A percentile compares a stretch with the other conserved stretches of the same genome.
Evolutionary conservation across 2,797 vertebrate genomes (phyloP).

Genomic region (Meda fulgida): DNA sequence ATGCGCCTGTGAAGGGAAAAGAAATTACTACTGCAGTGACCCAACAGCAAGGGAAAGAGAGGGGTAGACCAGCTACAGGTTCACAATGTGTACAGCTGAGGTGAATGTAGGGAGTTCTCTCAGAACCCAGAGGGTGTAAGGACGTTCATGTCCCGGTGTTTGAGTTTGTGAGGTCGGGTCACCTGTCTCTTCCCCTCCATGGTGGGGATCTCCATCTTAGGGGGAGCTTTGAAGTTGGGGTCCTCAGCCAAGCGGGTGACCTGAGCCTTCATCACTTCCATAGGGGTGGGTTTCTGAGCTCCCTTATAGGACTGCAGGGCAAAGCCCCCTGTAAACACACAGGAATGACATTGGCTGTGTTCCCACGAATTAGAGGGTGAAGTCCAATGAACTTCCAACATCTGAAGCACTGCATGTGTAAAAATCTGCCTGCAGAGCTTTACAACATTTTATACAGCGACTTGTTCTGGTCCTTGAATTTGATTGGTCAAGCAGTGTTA

Average conservation of each 20-base stretch:
- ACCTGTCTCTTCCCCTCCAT: constrained; percentile 80
- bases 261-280: constrained; percentile 92
- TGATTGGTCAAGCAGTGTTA: background rate
- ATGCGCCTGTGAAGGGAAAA: constrained; percentile 24
- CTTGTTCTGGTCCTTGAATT: background rate
- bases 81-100: background rate
- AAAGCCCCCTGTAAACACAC: constrained; percentile 81
- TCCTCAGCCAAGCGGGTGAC: constrained; percentile 80
- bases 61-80: constrained; percentile 47
- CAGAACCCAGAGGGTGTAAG: constrained; percentile 95
- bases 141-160: constrained; percentile 93
- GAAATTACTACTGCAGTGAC: constrained; percentile 13
- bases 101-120: constrained; percentile 51
- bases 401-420: background rate
- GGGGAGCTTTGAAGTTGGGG: constrained; percentile 78
- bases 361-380: background rate
- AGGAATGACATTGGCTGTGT: background rate
- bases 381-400: constrained; percentile 10
- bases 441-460: background rate
- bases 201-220: constrained; percentile 88
- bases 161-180: constrained; percentile 85
- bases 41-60: constrained; percentile 11
- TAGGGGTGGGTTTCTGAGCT: constrained; percentile 90
- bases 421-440: background rate
- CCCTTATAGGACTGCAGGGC: constrained; percentile 88